Evolutionary conservation across 2,797 vertebrate genomes (phyloP).

Genomic region (Graptemys geographica): DNA sequence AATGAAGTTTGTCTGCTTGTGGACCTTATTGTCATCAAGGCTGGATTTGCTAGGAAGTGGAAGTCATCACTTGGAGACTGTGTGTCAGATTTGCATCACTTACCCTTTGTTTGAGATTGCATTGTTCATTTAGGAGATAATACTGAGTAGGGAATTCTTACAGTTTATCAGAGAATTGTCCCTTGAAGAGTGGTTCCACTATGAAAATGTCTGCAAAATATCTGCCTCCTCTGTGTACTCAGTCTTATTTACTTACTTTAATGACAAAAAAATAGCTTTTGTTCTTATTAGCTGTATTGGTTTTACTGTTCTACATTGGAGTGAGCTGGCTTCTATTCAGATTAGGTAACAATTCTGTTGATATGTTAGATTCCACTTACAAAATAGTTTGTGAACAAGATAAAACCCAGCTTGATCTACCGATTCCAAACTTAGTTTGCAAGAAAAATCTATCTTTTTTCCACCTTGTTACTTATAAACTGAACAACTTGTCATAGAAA

Average conservation of each 20-base stretch:
- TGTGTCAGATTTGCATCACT: background rate
- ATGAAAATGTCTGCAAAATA: slow-evolving; percentile 14
- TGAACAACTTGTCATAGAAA: background rate
- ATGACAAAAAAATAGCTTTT: slow-evolving; percentile 10
- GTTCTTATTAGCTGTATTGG: background rate
- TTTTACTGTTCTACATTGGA: background rate
- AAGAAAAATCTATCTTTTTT: background rate
- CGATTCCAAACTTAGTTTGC: background rate
- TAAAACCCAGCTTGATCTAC: background rate
- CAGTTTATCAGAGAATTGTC: background rate
- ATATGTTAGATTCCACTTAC: background rate
- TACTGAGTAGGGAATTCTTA: slow-evolving; percentile 7
- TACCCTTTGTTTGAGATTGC: background rate
- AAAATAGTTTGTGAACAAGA: background rate
- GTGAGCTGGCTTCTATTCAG: slow-evolving; percentile 24
- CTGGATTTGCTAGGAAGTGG: background rate
- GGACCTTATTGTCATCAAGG: background rate
- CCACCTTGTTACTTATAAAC: background rate
- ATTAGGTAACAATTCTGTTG: background rate
- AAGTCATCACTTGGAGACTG: background rate
- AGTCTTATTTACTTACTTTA: slow-evolving; percentile 1
- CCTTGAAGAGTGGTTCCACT: background rate
- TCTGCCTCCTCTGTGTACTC: background rate
- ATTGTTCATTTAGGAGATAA: background rate
- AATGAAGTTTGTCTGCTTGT: background rate